These are phyloP conservation scores for Aphidius gifuensis DNA, from an alignment of 1,140 invertebrate genomes.

Conservation along the genomic window DNA sequence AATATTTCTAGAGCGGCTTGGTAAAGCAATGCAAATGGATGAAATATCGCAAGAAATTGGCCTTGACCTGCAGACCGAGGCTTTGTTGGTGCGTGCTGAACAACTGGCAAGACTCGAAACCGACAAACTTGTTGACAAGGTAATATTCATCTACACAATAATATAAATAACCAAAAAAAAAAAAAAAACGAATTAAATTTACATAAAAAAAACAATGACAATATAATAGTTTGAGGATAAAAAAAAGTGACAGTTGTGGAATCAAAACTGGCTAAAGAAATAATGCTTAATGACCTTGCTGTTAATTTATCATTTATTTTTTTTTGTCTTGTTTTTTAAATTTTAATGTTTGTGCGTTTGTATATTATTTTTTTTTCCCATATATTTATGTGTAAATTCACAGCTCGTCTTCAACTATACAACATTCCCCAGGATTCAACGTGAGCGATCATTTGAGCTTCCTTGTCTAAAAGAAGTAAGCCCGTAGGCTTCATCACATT, in stretches of 20 bases:
- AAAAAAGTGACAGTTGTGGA: constrained; percentile 10
- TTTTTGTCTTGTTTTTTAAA: constrained; percentile 17
- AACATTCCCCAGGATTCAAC: constrained; percentile 65
- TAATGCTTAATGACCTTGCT: background rate
- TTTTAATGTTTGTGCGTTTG: background rate
- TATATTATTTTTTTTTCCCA: constrained; percentile 13
- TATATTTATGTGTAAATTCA: constrained; percentile 34
- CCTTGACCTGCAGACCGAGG: constrained; percentile 75
- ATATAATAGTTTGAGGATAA: too few species aligned
- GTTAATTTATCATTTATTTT: constrained; percentile 11
- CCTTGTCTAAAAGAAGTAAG: constrained; percentile 65
- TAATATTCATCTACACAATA: constrained; percentile 39
- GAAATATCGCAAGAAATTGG: constrained; percentile 75
- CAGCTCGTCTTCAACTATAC: constrained; percentile 67
- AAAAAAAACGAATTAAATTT: background rate
- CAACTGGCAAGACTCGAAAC: constrained; percentile 73
- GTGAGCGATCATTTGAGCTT: constrained; percentile 71
- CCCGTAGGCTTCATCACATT: constrained; percentile 24
- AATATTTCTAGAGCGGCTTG: constrained; percentile 70
- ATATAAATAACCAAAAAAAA: background rate
- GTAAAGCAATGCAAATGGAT: constrained; percentile 71
- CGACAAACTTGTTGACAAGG: constrained; percentile 75
- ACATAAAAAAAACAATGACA: constrained; percentile 5
- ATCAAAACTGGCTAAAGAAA: background rate
- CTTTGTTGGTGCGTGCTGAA: constrained; percentile 71